Evolutionary conservation across 1,140 invertebrate genomes (phyloP), one percentile per base, ranked within the genome.

Genomic region (Drosophila kohkoa): DNA sequence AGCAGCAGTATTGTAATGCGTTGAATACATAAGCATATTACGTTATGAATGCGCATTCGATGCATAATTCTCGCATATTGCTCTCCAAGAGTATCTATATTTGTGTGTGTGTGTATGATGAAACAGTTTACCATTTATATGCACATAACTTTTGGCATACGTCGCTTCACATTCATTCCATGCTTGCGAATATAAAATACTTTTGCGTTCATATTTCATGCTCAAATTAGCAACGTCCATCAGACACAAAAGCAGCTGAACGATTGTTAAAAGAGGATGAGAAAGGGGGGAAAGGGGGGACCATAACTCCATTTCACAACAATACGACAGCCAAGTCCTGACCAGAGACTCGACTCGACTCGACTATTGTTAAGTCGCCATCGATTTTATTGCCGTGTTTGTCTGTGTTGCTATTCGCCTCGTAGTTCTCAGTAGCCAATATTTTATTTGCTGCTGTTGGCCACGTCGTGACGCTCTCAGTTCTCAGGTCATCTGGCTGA

Each of bases 1-100:
- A 65, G 59, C 15, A 65, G 59, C 15, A 49, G 49, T 28, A 87
- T 88, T 88, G 62, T 81, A 86, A 86, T 86, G 51, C 76, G 66
- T 77, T 87, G 71, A 79, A 87, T 88, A 88, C 82, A 88, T 88
- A 80, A 79, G 71, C 82, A 79, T 86, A 81, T 77, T 72, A 72
- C 67, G 66, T 28, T 75, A 5, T 13, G 38, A 48, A 30, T 20
- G 35, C 15, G 54, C 15, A 35, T 59, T 32, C 41, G 51, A 55
- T 59, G 48, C 45, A 59, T 65, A 59, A 69, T 52, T 58, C 51
- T 54, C 62, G 58, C 60, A 65, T 70, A 62, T 82, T 76, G 54
- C 55, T 57, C 41, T 63, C 32, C 55, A 65, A 30, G 58, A 46
- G 45, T 58, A 25, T 25, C 20, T 25, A 25, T 25, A 25, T 25